phyloP scores from a whole-genome alignment of 2,113 vertebrate species.

The Psittacula cyanocephala region DNA sequence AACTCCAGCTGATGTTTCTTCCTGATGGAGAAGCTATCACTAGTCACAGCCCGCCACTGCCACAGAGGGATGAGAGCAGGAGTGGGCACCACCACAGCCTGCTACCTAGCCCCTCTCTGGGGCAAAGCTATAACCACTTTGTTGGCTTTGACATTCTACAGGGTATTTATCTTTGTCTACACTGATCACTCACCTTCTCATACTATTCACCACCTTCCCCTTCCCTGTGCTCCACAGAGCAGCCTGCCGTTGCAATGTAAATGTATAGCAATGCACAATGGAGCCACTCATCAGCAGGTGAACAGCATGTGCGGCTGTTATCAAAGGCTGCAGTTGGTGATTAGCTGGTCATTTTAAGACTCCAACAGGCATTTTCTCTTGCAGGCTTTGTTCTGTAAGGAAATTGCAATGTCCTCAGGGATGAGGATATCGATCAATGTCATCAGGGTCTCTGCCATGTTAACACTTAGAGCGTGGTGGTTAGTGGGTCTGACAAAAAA shows the following conservation, averaged over 20 bases:
- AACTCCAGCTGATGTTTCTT: background rate
- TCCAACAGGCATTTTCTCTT: background rate
- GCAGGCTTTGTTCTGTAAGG: background rate
- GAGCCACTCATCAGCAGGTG: background rate
- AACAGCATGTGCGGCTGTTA: background rate
- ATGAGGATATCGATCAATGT: background rate
- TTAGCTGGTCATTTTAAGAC: background rate
- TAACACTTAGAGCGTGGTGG: background rate
- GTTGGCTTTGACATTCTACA: background rate
- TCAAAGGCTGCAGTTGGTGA: rapidly evolving
- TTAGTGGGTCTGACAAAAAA: rapidly evolving
- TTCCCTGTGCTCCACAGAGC: too few relatives aligned
- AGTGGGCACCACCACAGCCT: background rate
- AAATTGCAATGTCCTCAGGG: background rate
- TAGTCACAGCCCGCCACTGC: background rate
- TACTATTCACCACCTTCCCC: background rate
- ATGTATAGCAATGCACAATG: rapidly evolving
- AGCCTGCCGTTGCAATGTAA: background rate
- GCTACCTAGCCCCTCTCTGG: too few relatives aligned
- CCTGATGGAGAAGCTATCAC: background rate
- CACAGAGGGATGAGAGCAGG: rapidly evolving
- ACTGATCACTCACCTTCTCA: background rate
- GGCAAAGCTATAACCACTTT: rapidly evolving
- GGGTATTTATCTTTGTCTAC: background rate
- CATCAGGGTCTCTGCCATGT: background rate